phyloP scores from a whole-genome alignment of 2,888 invertebrate genomes.

The Rhopalosiphum nymphaeae region DNA sequence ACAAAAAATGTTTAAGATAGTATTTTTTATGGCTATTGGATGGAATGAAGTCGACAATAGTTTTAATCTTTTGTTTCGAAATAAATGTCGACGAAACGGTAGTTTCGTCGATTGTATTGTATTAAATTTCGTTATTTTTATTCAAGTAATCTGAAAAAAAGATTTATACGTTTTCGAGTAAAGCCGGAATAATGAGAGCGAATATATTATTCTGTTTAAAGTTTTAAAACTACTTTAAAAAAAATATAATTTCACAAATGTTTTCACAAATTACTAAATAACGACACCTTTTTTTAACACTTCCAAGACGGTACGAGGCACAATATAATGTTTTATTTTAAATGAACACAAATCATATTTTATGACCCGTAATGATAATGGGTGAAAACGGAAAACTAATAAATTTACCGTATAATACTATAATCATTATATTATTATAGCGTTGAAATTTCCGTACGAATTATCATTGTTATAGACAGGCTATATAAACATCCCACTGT shows the following conservation, averaged over 20 bases:
- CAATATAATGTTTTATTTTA: neutral
- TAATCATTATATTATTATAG: neutral
- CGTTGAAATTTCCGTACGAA: neutral
- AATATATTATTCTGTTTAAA: neutral
- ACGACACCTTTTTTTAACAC: neutral
- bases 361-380: neutral
- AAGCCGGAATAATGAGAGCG: neutral
- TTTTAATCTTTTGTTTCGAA: slow-evolving; percentile 29
- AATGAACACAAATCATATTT: neutral
- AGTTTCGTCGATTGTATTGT: slow-evolving; percentile 13
- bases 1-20: neutral
- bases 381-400: neutral
- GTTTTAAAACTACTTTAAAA: neutral
- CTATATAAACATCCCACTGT: neutral
- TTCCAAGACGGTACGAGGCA: neutral
- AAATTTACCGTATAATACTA: neutral
- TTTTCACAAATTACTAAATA: neutral
- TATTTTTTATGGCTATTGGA: neutral
- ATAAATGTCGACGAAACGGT: slow-evolving; percentile 17
- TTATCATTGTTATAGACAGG: neutral
- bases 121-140: neutral
- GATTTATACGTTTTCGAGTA: neutral
- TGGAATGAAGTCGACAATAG: neutral
- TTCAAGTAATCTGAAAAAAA: neutral
- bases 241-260: neutral